phyloP scores from a whole-genome alignment of 2,797 vertebrate species.

The Anabas testudineus region DNA sequence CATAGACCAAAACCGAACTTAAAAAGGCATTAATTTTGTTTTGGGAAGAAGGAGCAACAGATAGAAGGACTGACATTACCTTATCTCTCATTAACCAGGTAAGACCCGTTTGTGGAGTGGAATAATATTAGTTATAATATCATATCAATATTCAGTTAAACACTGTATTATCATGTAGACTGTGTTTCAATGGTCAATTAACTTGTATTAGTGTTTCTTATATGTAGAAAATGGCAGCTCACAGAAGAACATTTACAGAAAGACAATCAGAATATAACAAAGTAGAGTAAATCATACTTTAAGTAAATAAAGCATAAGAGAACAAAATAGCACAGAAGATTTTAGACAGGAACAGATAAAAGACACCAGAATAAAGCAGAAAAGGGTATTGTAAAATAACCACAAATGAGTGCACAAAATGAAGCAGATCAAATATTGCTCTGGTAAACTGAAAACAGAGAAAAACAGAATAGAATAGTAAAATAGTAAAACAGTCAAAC shows the following conservation, averaged over 20 bases:
- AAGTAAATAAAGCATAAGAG: neutral
- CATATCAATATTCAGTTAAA: no score
- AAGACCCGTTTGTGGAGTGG: slow-evolving; percentile 21
- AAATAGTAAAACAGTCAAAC: no score
- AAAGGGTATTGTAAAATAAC: no score
- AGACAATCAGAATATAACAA: no score
- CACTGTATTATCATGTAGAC: no score
- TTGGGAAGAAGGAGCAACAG: slow-evolving; percentile 6
- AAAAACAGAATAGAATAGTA: neutral
- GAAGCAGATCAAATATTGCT: neutral
- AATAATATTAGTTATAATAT: no score
- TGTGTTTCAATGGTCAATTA: no score
- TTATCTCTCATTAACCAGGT: slow-evolving; percentile 32
- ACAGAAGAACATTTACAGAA: no score
- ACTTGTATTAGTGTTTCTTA: no score
- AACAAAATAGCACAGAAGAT: neutral
- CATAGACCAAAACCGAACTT: neutral
- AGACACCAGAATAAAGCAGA: neutral
- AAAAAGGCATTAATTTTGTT: neutral
- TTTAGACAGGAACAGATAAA: neutral
- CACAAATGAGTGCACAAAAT: no score
- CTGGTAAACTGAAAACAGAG: neutral
- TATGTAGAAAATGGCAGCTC: no score
- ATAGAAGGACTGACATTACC: neutral
- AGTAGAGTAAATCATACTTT: no score